These are phyloP conservation scores for Sarcophaga bullata DNA, from an alignment of 1,140 invertebrate species.

Conservation along the genomic window DNA sequence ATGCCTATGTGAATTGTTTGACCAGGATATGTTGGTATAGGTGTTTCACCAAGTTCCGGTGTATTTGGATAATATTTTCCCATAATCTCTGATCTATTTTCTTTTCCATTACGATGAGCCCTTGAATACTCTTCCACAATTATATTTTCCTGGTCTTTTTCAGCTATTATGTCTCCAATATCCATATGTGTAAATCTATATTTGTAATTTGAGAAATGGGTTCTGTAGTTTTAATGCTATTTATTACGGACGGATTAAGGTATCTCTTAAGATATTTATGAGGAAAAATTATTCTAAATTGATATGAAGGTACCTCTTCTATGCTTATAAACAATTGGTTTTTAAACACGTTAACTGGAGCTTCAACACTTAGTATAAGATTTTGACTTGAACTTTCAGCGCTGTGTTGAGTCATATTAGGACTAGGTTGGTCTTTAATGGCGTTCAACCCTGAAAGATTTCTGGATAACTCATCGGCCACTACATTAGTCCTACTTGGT, in stretches of 20 bases:
- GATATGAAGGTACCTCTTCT: neutral
- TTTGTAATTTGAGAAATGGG: neutral
- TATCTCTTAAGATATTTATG: neutral
- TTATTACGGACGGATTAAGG: neutral
- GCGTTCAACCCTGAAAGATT: neutral
- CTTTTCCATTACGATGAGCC: neutral
- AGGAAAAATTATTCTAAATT: conserved; percentile 22
- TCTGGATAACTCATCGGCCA: conserved; percentile 48
- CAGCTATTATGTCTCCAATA: neutral
- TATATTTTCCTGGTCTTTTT: neutral
- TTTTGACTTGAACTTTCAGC: neutral
- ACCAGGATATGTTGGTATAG: neutral
- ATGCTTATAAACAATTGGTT: too few species aligned
- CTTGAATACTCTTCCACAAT: neutral
- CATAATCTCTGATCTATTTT: conserved; percentile 7
- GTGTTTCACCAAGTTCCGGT: neutral
- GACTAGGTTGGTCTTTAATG: neutral
- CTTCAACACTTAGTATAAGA: neutral
- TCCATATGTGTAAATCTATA: too few species aligned
- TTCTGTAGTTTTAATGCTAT: neutral
- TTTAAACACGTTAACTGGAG: neutral
- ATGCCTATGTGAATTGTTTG: too few species aligned
- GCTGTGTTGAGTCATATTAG: neutral
- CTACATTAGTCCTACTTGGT: conserved; percentile 53
- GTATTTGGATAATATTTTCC: conserved; percentile 1